Evolutionary conservation across 1,140 invertebrate genomes (phyloP), one percentile per base, ranked within the genome.

Genomic region (Apis dorsata): DNA sequence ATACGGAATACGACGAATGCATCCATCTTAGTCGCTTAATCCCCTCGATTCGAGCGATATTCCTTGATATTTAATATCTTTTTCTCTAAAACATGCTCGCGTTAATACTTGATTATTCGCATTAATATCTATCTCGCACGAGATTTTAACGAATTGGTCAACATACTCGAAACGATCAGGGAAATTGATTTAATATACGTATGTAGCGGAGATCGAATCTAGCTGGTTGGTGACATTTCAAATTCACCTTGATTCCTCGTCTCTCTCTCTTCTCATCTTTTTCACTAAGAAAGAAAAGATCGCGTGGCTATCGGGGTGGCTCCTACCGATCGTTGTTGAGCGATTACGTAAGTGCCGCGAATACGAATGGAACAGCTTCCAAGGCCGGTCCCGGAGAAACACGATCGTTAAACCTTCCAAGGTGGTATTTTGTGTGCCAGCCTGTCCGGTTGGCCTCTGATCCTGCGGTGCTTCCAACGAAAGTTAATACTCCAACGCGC

Each of bases 351-450:
- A 91, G 86, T 73, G 68, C 65, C 53, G 83, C 70, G 86, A 88
- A 88, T 81, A 86, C 69, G 70, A 81, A 75, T 70, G 77, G 76
- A 88, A 88, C 81, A 83, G 79, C 65, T 87, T 85, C 89, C 91
- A 92, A 92, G 91, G 90, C 79, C 91, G 82, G 60, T 51, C 55
- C n/a, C 63, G 49, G 63, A 91, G 87, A 91, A 90, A 88, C 85
- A 86, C 82, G 88, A 90, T 85, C 86, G 83, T 81, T 90, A 86
- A 90, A 86, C 79, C 79, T 85, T 81, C 81, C 74, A 81, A 77
- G 81, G 79, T 80, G 77, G 82, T 85, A 85, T 89, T 89, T 86
- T 72, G 77, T 83, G 57, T 70, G 77, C 71, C 71, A 69, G 57
- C 62, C 49, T 53, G 78, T 73, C 77, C 69, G 65, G 60, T 65